Conservation (phyloP, 2,888 invertebrate species). For the Acanthosepion pharaonis region DNA sequence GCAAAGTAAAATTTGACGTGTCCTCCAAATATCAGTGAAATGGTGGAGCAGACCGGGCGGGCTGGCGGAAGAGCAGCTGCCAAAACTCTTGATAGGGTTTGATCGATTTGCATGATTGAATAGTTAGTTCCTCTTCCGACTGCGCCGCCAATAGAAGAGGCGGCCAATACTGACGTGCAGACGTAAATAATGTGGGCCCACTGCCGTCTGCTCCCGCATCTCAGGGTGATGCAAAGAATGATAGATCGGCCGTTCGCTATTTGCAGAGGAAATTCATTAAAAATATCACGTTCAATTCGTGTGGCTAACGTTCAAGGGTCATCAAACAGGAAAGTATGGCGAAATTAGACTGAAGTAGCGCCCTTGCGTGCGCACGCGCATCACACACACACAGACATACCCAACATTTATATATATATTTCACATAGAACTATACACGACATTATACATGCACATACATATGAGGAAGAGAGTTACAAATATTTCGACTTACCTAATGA, state of each 20-base stretch:
- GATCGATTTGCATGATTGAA: constrained; percentile 33
- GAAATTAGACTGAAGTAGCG: background rate
- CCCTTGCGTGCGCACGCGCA: too few relatives aligned
- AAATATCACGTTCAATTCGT: constrained; percentile 15
- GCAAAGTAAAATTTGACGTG: background rate
- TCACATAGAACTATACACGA: too few relatives aligned
- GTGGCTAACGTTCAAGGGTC: background rate
- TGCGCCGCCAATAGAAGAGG: background rate
- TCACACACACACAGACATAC: too few relatives aligned
- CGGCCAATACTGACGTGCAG: background rate
- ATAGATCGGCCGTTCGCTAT: constrained; percentile 5
- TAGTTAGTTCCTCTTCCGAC: background rate
- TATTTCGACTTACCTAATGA: too few relatives aligned
- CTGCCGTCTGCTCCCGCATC: background rate
- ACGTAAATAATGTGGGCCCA: background rate
- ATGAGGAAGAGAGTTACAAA: too few relatives aligned
- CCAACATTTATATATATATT: too few relatives aligned
- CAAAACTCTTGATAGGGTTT: constrained; percentile 33
- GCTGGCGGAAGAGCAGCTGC: background rate
- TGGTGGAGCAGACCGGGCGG: background rate
- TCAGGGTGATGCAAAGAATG: background rate
- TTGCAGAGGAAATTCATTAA: constrained; percentile 33
- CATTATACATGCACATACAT: background rate
- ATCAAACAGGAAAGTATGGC: constrained; percentile 4
- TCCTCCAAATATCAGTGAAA: background rate